Evolutionary conservation across 2,113 vertebrate genomes (phyloP), one percentile per base, ranked within the genome.

Genomic region (Octodon degus): DNA sequence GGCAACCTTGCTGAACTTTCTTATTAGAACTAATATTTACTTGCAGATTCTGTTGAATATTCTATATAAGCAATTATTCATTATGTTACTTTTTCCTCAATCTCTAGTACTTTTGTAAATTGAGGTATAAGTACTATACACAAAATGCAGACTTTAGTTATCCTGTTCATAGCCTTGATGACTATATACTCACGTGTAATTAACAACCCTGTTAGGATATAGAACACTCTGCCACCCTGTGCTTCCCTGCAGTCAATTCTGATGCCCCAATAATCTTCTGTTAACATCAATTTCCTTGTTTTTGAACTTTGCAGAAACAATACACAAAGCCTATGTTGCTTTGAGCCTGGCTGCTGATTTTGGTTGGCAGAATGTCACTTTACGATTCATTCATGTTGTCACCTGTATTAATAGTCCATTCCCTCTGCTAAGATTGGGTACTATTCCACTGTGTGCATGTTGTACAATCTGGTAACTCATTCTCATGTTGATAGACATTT

Each of bases 1-100:
- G 86, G 77, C 76, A 85, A 79, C 81, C 43, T 82, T 84, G 32
- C 85, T 92, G 85, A 88, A 92, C 85, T 96, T 97, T 91, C 86
- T 90, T 85, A 95, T 79, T 92, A 95, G 81, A 67, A 77, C 47
- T 88, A 85, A 81, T 92, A 96, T 88, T 95, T 95, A 95, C 94
- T 92, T 93, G 87, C 62, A 91, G 43, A 81, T 76, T 95, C 53
- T 90, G 77, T 84, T 94, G 25, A n/a, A 65, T 50, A 80, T 27
- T 97, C 68, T 91, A 30, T 58, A 3, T 85, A 97, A 77, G 37
- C 70, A 70, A 68, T 89, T 70, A 58, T 80, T 53, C 50, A 24
- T 76, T 85, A 81, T 4, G 8, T 79, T 80, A 19, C 7, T 22
- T 13, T 17, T 30, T 37, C 14, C 6, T 34, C 20, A 77, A 14